Conservation (phyloP, 2,888 invertebrate genomes). For the Meganola albula region DNA sequence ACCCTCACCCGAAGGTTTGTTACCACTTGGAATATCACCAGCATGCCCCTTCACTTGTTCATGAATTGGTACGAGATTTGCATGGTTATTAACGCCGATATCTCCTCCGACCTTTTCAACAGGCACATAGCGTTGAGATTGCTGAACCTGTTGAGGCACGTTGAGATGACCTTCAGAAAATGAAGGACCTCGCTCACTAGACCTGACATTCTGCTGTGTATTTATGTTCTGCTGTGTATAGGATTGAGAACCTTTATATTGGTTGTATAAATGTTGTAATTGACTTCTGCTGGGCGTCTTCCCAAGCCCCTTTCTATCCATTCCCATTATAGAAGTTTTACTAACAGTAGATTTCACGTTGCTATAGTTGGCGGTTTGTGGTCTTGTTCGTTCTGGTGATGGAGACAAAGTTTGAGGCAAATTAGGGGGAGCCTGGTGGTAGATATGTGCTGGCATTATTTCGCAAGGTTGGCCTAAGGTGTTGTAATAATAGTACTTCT, state of each 20-base stretch:
- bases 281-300: conserved; percentile 52
- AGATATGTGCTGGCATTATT: conserved; percentile 44
- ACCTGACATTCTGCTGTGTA: conserved; percentile 50
- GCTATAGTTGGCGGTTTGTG: conserved; percentile 31
- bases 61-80: conserved; percentile 23
- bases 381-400: conserved; percentile 29
- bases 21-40: conserved; percentile 49
- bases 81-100: conserved; percentile 37
- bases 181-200: conserved; percentile 32
- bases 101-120: conserved; percentile 59
- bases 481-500: conserved; percentile 42
- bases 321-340: conserved; percentile 55
- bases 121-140: conserved; percentile 33
- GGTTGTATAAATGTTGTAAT: conserved; percentile 58
- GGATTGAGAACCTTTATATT: conserved; percentile 63
- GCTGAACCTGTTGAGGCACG: conserved; percentile 25
- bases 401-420: conserved; percentile 58
- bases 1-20: background rate
- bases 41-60: conserved; percentile 32
- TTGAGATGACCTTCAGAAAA: conserved; percentile 51
- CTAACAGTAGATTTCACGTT: conserved; percentile 58
- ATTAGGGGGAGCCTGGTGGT: conserved; percentile 31
- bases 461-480: conserved; percentile 64
- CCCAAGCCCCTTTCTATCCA: conserved; percentile 39
- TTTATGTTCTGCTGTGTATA: conserved; percentile 55